These are phyloP conservation scores for Poeciliopsis turneri DNA, from an alignment of 2,797 vertebrate species.

Conservation along the genomic window DNA sequence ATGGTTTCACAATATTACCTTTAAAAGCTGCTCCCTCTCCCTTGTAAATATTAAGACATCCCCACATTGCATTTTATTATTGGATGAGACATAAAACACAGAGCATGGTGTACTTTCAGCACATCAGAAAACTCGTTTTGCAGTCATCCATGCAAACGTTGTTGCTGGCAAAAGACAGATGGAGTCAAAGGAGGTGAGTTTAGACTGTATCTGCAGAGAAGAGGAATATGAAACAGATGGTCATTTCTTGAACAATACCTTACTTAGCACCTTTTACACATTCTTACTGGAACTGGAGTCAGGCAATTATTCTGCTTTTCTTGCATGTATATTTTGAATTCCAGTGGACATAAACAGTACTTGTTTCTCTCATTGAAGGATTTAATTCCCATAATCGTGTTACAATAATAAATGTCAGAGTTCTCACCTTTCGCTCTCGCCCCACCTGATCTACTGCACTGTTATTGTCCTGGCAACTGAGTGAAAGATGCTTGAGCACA, in stretches of 20 bases:
- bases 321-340: not conserved
- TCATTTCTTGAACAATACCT: slow-evolving; percentile 57
- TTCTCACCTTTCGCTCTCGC: slow-evolving; percentile 12
- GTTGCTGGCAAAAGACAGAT: not conserved
- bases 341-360: slow-evolving; percentile 24
- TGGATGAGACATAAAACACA: not conserved
- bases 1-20: not conserved
- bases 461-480: slow-evolving; percentile 42
- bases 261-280: slow-evolving; percentile 55
- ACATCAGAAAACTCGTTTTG: not conserved
- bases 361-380: slow-evolving; percentile 35
- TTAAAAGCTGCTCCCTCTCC: not conserved
- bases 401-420: slow-evolving; percentile 30
- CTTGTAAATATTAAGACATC: not conserved
- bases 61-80: not conserved
- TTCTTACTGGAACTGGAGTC: slow-evolving; percentile 32
- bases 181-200: slow-evolving; percentile 22
- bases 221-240: slow-evolving; percentile 65
- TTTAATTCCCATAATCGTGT: slow-evolving; percentile 30
- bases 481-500: slow-evolving; percentile 51
- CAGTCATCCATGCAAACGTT: not conserved
- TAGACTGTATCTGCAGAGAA: slow-evolving; percentile 40
- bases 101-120: not conserved
- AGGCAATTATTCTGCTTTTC: slow-evolving; percentile 2
- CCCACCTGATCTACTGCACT: slow-evolving; percentile 45